phyloP scores from a whole-genome alignment of 1,140 invertebrate species.

The Halyomorpha halys region DNA sequence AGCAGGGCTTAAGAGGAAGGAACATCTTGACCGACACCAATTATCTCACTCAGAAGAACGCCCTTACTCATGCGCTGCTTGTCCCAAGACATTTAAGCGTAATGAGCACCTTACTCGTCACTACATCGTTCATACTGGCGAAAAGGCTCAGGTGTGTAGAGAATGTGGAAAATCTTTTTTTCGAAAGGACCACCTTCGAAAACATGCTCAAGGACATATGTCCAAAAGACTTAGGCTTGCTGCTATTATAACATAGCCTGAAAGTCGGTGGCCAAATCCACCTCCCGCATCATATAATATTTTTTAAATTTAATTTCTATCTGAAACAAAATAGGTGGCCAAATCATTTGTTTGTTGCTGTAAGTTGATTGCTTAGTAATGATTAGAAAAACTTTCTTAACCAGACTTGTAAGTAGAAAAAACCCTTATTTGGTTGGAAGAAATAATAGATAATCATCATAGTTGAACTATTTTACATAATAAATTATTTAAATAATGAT shows the following conservation, averaged over 20 bases:
- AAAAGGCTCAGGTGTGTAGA: constrained; percentile 55
- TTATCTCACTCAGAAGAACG: constrained; percentile 66
- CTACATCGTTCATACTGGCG: constrained; percentile 67
- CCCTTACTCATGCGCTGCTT: constrained; percentile 63
- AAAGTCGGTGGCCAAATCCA: constrained; percentile 1
- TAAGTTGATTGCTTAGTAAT: too few species aligned
- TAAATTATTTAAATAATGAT: too few species aligned
- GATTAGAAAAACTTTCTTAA: too few species aligned
- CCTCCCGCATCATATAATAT: constrained; percentile 12
- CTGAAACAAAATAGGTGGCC: too few species aligned
- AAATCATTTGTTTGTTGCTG: too few species aligned
- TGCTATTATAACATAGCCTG: constrained; percentile 20
- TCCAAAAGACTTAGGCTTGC: constrained; percentile 42
- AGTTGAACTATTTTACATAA: too few species aligned
- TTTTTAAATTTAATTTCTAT: neutral
- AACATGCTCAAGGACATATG: constrained; percentile 53
- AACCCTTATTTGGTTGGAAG: too few species aligned
- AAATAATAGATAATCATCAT: too few species aligned
- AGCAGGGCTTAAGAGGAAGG: constrained; percentile 63
- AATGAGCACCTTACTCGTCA: constrained; percentile 71
- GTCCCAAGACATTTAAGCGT: constrained; percentile 62
- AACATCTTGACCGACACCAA: constrained; percentile 67
- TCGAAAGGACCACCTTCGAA: constrained; percentile 63
- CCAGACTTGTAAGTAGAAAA: too few species aligned
- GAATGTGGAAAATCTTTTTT: constrained; percentile 68